These are phyloP conservation scores for Mesembrinibis cayennensis DNA, from an alignment of 2,113 vertebrate genomes.

Conservation along the genomic window DNA sequence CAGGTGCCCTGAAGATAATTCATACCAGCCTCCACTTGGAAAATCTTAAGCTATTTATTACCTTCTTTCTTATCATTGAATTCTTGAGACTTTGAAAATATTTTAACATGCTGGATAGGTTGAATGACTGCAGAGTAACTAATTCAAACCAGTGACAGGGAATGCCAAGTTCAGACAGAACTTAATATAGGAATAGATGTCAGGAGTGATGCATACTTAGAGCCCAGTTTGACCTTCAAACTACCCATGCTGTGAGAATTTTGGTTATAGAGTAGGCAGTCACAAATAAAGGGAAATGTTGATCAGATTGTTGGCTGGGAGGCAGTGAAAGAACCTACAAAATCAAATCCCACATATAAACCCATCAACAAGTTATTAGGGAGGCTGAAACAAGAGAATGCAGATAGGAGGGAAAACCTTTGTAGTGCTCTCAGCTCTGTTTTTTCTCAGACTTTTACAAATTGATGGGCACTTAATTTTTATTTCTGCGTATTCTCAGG, in stretches of 20 bases:
- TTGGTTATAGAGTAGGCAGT: background rate
- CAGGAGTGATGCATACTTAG: background rate
- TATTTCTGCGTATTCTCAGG: constrained; percentile 4
- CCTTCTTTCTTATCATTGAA: background rate
- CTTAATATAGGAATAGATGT: background rate
- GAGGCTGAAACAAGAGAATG: constrained; percentile 7
- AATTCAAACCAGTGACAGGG: background rate
- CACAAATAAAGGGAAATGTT: background rate
- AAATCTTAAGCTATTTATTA: background rate
- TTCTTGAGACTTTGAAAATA: background rate
- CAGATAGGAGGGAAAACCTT: background rate
- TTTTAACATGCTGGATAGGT: background rate
- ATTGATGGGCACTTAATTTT: constrained; percentile 35
- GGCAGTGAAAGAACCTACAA: background rate
- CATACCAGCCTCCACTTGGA: background rate
- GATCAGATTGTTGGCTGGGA: background rate
- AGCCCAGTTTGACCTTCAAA: background rate
- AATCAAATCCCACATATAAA: constrained; percentile 19
- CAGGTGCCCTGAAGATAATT: background rate
- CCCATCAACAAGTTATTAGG: constrained; percentile 1
- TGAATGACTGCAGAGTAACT: background rate
- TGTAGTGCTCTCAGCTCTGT: constrained; percentile 23
- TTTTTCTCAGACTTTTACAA: constrained; percentile 26
- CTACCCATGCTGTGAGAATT: background rate
- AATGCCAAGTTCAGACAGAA: background rate